phyloP scores from a whole-genome alignment of 2,888 invertebrate genomes.

The Lasioglossum pauxillum region DNA sequence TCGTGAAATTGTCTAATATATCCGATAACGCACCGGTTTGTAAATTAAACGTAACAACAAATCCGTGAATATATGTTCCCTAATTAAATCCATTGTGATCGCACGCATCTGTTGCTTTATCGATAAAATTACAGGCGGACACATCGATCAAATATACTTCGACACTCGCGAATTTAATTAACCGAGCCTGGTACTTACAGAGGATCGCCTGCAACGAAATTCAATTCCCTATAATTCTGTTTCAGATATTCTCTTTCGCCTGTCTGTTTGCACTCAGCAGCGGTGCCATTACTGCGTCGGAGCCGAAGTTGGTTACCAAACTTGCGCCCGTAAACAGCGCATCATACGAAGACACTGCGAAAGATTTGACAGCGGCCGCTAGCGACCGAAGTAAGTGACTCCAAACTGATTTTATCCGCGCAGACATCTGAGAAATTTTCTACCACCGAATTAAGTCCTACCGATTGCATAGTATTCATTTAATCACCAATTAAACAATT shows the following conservation, averaged over 20 bases:
- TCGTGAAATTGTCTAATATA: neutral
- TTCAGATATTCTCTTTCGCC: slow-evolving; percentile 64
- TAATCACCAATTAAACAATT: neutral
- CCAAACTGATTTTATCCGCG: neutral
- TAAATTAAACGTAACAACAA: neutral
- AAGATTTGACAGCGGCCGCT: slow-evolving; percentile 74
- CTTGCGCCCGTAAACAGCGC: slow-evolving; percentile 44
- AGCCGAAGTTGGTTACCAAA: slow-evolving; percentile 62
- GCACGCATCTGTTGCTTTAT: neutral
- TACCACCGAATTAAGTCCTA: neutral
- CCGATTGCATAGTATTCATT: neutral
- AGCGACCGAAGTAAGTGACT: slow-evolving; percentile 77
- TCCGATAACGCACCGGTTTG: neutral
- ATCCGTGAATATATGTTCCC: neutral
- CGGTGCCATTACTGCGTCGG: slow-evolving; percentile 64
- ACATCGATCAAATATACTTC: neutral
- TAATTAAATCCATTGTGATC: neutral
- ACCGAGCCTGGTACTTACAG: neutral
- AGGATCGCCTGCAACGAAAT: neutral
- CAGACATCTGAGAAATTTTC: neutral
- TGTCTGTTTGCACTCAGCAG: slow-evolving; percentile 66
- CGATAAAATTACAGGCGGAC: neutral
- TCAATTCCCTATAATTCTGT: slow-evolving; percentile 9
- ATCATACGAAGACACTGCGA: slow-evolving; percentile 54
- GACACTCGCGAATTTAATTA: neutral